These are phyloP conservation scores for Danio tinwini DNA, from an alignment of 2,797 vertebrate genomes.

Conservation along the genomic window DNA sequence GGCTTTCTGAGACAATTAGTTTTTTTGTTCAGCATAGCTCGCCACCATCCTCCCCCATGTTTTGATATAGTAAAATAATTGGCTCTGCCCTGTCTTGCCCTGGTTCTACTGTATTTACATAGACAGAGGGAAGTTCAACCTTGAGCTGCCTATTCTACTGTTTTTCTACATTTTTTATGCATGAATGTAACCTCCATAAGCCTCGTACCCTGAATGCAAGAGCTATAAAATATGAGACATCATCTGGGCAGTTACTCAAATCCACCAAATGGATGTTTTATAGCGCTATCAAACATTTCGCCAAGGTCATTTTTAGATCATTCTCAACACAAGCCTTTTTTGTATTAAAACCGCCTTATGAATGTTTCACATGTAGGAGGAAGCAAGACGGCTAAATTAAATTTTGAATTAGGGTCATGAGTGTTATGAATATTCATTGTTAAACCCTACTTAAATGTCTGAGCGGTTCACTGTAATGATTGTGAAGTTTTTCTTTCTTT, in stretches of 20 bases:
- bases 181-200: constrained; percentile 26
- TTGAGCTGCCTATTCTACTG: constrained; percentile 34
- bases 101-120: constrained; percentile 41
- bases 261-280: constrained; percentile 5
- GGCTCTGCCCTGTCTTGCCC: constrained; percentile 43
- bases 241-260: constrained; percentile 8
- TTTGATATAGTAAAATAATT: constrained; percentile 35
- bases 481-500: neutral
- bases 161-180: constrained; percentile 19
- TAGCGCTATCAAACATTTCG: neutral
- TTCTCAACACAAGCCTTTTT: constrained; percentile 1
- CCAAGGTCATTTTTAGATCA: constrained; percentile 35
- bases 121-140: constrained; percentile 19
- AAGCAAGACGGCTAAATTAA: neutral
- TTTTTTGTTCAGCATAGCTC: neutral
- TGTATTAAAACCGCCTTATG: neutral
- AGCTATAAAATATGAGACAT: constrained; percentile 30
- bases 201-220: neutral
- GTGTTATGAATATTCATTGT: constrained; percentile 1
- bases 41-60: constrained; percentile 28
- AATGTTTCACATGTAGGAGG: constrained; percentile 13
- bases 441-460: neutral
- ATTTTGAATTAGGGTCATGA: neutral
- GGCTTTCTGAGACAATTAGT: neutral
- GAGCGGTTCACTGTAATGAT: neutral